phyloP scores from a whole-genome alignment of 2,113 vertebrate genomes.

The Nematolebias whitei region DNA sequence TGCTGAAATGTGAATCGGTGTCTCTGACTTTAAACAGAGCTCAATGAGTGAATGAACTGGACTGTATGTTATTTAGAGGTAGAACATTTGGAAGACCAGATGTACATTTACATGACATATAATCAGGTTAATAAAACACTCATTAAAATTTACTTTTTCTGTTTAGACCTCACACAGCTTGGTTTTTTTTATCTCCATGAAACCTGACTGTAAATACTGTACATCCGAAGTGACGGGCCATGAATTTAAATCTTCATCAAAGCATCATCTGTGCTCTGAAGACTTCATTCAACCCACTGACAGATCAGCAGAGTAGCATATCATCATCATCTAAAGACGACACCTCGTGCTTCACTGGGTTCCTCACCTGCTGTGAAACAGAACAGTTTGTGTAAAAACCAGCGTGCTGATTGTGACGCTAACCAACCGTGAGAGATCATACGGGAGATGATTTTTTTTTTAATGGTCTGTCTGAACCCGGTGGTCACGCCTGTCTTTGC shows the following conservation, averaged over 20 bases:
- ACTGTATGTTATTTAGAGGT: too few species aligned
- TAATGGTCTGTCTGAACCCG: conserved; percentile 39
- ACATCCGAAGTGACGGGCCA: too few species aligned
- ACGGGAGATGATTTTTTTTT: conserved; percentile 57
- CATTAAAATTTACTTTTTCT: not conserved
- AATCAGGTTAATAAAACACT: too few species aligned
- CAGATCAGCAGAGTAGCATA: conserved; percentile 1
- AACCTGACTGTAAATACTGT: conserved; percentile 33
- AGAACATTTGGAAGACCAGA: too few species aligned
- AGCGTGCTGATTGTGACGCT: conserved; percentile 24
- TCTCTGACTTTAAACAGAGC: too few species aligned
- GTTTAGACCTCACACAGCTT: conserved; percentile 38
- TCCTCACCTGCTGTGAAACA: conserved; percentile 35
- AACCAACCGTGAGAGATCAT: conserved; percentile 50
- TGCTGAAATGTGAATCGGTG: too few species aligned
- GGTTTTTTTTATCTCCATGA: not conserved
- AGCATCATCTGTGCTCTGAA: conserved; percentile 1
- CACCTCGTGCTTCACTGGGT: conserved; percentile 19
- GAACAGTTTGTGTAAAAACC: conserved; percentile 20
- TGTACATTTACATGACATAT: too few species aligned
- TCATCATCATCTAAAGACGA: conserved; percentile 6
- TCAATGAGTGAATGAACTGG: too few species aligned
- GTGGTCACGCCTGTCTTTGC: conserved; percentile 30
- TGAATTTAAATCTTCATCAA: not conserved
- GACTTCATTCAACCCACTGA: conserved; percentile 31